These are phyloP conservation scores for Ceratosolen solmsi DNA, from an alignment of 1,140 invertebrate species.

Conservation along the genomic window DNA sequence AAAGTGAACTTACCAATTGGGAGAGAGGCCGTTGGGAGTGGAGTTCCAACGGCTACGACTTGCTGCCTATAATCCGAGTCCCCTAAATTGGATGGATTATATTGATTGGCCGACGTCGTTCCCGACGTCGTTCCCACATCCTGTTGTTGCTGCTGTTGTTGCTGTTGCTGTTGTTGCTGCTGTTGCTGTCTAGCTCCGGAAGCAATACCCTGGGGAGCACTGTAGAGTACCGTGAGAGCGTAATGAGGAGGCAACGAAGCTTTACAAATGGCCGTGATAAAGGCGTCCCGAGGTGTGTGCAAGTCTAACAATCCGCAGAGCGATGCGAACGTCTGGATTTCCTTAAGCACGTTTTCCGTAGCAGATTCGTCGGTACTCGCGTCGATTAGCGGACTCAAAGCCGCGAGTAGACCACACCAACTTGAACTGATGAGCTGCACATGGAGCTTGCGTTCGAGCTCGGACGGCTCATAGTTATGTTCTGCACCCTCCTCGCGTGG, in stretches of 20 bases:
- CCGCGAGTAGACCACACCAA: constrained; percentile 94
- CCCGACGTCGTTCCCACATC: constrained; percentile 16
- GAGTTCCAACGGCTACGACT: constrained; percentile 94
- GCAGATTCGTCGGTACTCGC: constrained; percentile 94
- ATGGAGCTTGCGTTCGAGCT: constrained; percentile 77
- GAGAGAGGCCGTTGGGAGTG: constrained; percentile 87
- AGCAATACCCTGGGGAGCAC: constrained; percentile 73
- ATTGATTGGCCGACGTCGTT: constrained; percentile 62
- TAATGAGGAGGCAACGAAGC: constrained; percentile 96
- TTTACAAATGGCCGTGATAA: constrained; percentile 94
- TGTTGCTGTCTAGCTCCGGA: constrained; percentile 62
- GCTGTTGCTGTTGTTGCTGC: background rate
- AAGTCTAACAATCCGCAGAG: constrained; percentile 85
- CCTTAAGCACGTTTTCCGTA: constrained; percentile 91
- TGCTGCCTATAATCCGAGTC: constrained; percentile 86
- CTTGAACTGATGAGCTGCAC: constrained; percentile 92
- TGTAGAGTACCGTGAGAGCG: constrained; percentile 89
- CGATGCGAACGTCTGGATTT: constrained; percentile 89
- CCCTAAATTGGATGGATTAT: constrained; percentile 73
- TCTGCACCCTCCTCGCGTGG: constrained; percentile 67
- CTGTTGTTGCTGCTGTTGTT: constrained; percentile 15
- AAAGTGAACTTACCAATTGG: constrained; percentile 76
- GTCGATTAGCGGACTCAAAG: constrained; percentile 92
- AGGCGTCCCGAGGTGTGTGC: constrained; percentile 88
- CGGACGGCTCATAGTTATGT: constrained; percentile 71